Evolutionary conservation across 2,113 vertebrate species (phyloP).

Genomic region (Gymnorhina tibicen): DNA sequence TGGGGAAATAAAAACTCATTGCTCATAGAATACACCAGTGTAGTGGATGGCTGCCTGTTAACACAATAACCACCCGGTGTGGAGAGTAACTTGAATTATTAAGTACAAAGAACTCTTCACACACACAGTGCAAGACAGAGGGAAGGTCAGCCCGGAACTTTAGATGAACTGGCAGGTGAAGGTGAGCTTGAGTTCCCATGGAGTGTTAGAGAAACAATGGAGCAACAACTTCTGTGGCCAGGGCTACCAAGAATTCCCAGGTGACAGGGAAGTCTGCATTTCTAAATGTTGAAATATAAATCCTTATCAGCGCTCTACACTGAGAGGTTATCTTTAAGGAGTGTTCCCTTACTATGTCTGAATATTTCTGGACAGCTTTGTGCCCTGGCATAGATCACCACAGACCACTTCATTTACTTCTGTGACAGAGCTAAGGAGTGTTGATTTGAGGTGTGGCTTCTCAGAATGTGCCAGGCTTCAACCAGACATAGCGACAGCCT

Average conservation of each 20-base stretch:
- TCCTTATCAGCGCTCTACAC: background rate
- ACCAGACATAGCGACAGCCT: background rate
- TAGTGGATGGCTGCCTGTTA: background rate
- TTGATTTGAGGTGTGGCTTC: background rate
- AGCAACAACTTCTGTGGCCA: background rate
- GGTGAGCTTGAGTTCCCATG: background rate
- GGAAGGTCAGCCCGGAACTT: background rate
- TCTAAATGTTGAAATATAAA: background rate
- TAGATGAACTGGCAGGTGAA: background rate
- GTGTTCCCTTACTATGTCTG: background rate
- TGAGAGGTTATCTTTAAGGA: background rate
- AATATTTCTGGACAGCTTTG: background rate
- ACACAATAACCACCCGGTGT: background rate
- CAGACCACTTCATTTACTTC: rapidly evolving
- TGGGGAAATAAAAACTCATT: background rate
- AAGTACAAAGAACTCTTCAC: background rate
- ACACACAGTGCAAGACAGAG: background rate
- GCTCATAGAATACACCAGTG: rapidly evolving
- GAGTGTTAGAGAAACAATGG: rapidly evolving
- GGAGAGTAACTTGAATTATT: background rate
- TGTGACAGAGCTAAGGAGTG: background rate
- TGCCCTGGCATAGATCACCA: background rate
- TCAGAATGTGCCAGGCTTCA: background rate
- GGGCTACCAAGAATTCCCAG: background rate
- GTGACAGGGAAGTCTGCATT: background rate